Evolutionary conservation across 2,113 vertebrate species (phyloP), one percentile per base, ranked within the genome.

Genomic region (Thunnus thynnus): DNA sequence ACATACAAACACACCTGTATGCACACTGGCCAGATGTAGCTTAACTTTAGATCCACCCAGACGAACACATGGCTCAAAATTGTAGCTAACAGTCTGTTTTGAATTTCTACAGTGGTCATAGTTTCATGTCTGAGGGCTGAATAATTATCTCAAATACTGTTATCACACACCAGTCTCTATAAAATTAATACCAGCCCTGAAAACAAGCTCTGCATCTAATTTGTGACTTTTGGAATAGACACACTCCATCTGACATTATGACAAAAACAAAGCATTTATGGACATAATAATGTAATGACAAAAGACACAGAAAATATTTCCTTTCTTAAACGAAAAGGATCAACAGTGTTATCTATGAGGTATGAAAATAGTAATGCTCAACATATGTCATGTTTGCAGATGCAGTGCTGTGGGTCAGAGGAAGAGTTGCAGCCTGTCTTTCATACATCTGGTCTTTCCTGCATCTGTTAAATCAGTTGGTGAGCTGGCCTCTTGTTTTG

Each of bases 141-240:
- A 20, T 82, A 60, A 76, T 72, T 17, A 64, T 72, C 56, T 22
- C 13, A 75, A 78, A 66, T n/a, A 78, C n/a, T 62, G n/a, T n/a
- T 62, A 32, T 78, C 58, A 36, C 36, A 44, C 18, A 73, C 62
- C n/a, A 62, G 6, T 54, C 75, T 69, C n/a, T 16, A 2, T 17
- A 60, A 41, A 48, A 72, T 68, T 48, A 47, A 30, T 55, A 85
- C 16, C 71, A 68, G 46, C 46, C 3, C 13, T 58, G 30, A 30
- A 68, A 70, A 60, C 4, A 18, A 48, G 18, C 2, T 72, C 54
- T 67, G 68, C 11, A 22, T 76, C 16, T 9, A 47, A 56, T 70
- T 27, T 64, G 30, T 36, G 63, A 71, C 69, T 69, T 41, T 9
- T 56, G 57, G 18, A 55, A 56, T 12, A 57, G n/a, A 0, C 65